Evolutionary conservation across 2,888 invertebrate genomes (phyloP), one percentile per base, ranked within the genome.

Genomic region (Drosophila infuscata): DNA sequence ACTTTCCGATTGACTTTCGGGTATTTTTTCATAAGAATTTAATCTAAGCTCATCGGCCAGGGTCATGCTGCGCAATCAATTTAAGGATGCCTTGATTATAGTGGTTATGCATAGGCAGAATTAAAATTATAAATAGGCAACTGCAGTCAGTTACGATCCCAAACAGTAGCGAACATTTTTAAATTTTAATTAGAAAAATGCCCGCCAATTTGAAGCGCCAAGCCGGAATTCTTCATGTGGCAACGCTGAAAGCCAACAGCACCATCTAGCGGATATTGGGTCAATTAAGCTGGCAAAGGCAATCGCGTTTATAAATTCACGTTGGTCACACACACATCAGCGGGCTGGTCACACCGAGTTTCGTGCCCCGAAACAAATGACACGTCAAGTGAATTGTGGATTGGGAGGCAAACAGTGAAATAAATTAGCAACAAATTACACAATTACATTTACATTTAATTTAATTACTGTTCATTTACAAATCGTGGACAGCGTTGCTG

Each of bases 311-410:
- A 30, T 29, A 15, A 32, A 15, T 46, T 29, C 36, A 12, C 15
- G 17, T 9, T 46, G 63, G 74, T 57, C 73, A 72, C 51, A 25
- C 58, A 17, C 25, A 46, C 12, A 6, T 3, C 15, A 17, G 7
- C 20, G 5, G 43, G 7, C 59, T 70, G 77, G 77, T 54, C 77
- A 79, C 80, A 79, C 64, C 20, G 38, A 48, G 32, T 20, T 56
- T 53, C 54, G 32, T 62, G 62, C 43, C 38, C 9, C 64, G 70
- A 79, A 68, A 80, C 68, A 76, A 79, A 76, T 79, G 78, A 79
- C 78, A 79, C 78, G 78, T 79, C 78, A 76, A 79, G 78, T 79
- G 62, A 78, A 76, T 71, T 68, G 52, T 61, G 58, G 66, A 54
- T 80, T 60, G 60, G 60, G 49, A 62, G 52, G 33, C 60, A 63